Conservation (phyloP, 2,888 invertebrate species). For the Eutolmus rufibarbis region DNA sequence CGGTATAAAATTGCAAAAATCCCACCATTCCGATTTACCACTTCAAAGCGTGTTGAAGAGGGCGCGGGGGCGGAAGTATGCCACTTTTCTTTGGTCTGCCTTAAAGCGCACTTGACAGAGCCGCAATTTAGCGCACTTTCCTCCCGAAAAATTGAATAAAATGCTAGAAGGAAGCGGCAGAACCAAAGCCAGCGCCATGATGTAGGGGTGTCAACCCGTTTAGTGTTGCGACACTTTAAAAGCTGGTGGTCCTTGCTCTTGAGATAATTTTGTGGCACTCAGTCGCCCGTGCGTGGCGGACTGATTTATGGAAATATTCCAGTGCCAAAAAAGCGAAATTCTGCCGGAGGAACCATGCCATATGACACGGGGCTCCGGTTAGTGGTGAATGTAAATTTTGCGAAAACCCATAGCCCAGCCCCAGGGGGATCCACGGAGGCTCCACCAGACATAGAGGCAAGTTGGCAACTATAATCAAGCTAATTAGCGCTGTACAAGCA, state of each 20-base stretch:
- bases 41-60: neutral
- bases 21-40: neutral
- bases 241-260: neutral
- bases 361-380: neutral
- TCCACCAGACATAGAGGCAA: neutral
- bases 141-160: neutral
- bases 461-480: constrained; percentile 24
- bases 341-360: neutral
- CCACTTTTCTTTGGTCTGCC: neutral
- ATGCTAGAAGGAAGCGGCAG: neutral
- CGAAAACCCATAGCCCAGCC: neutral
- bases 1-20: neutral
- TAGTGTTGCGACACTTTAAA: neutral
- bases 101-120: neutral
- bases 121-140: neutral
- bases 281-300: neutral
- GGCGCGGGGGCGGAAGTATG: neutral
- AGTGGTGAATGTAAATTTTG: neutral
- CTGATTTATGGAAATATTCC: constrained; percentile 12
- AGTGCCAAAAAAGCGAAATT: neutral
- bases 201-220: neutral
- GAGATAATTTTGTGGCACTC: neutral
- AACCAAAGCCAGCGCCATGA: neutral
- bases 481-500: constrained; percentile 21
- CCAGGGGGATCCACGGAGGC: neutral